Conservation (phyloP, 2,888 invertebrate species). For the Hartigia nigra region DNA sequence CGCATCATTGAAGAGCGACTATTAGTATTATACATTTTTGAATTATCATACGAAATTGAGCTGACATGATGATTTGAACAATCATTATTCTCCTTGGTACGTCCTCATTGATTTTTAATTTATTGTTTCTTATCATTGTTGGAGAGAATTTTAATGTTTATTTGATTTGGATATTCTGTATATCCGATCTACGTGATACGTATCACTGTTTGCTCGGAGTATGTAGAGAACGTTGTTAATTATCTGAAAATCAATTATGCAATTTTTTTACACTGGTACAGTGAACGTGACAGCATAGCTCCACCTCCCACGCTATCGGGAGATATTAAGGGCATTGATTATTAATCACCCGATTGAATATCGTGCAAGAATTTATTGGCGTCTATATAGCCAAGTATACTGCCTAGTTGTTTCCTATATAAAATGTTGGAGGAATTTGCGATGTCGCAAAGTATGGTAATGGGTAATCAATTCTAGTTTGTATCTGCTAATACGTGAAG, state of each 20-base stretch:
- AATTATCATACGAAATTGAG: background rate
- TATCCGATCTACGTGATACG: background rate
- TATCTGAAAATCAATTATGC: background rate
- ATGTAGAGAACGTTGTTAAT: background rate
- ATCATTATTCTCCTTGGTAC: background rate
- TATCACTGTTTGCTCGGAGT: background rate
- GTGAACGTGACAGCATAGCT: background rate
- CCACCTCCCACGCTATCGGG: background rate
- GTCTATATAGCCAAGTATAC: background rate
- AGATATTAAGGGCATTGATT: background rate
- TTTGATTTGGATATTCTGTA: background rate
- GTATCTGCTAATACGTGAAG: background rate
- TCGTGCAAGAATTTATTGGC: background rate
- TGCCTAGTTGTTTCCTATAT: background rate
- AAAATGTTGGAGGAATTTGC: background rate
- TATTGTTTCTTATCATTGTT: background rate
- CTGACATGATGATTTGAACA: background rate
- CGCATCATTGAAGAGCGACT: too few species aligned
- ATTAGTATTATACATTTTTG: background rate
- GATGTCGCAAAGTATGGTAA: background rate
- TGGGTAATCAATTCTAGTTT: background rate
- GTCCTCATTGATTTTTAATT: background rate
- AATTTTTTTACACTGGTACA: background rate
- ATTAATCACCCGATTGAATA: conserved; percentile 6
- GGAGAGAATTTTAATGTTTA: background rate